Percentiles rank a stretch among this genome's conserved stretches.
phyloP scores from a whole-genome alignment of 53 echinoderm and acorn worm species.

The Antedon mediterranea region DNA sequence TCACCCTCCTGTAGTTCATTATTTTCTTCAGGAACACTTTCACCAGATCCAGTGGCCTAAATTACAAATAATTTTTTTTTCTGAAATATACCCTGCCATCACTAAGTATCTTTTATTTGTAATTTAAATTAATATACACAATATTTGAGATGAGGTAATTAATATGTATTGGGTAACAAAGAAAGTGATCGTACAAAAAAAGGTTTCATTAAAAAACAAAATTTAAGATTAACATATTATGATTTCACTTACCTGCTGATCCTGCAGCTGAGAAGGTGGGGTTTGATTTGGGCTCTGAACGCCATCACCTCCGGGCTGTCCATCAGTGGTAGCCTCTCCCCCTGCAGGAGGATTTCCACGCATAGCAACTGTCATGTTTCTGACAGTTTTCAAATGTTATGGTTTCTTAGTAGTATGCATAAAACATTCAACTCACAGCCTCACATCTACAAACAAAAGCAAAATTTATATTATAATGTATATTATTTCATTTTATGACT shows the following conservation, averaged over 20 bases:
- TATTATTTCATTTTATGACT: too few relatives aligned
- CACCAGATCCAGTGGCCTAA: background rate
- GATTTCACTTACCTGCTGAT: too few relatives aligned
- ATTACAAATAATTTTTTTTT: background rate
- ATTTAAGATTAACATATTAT: too few relatives aligned
- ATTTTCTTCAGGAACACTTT: background rate
- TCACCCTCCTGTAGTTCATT: constrained; percentile 29
- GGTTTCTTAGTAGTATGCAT: background rate
- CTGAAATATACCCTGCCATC: too few relatives aligned
- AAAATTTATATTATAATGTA: too few relatives aligned
- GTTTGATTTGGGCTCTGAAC: background rate
- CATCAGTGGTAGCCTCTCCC: background rate
- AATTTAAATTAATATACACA: too few relatives aligned
- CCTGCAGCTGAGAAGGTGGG: background rate
- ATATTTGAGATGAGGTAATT: too few relatives aligned
- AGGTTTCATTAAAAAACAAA: too few relatives aligned
- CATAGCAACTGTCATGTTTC: background rate
- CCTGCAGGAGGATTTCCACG: background rate
- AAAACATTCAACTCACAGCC: background rate
- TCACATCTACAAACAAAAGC: too few relatives aligned
- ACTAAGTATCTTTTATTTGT: too few relatives aligned
- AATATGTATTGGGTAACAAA: too few relatives aligned
- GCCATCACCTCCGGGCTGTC: background rate
- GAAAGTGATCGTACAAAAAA: too few relatives aligned
- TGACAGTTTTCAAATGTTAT: background rate